Conservation (phyloP, 2,797 vertebrate genomes). For the Dicrostonyx torquatus region DNA sequence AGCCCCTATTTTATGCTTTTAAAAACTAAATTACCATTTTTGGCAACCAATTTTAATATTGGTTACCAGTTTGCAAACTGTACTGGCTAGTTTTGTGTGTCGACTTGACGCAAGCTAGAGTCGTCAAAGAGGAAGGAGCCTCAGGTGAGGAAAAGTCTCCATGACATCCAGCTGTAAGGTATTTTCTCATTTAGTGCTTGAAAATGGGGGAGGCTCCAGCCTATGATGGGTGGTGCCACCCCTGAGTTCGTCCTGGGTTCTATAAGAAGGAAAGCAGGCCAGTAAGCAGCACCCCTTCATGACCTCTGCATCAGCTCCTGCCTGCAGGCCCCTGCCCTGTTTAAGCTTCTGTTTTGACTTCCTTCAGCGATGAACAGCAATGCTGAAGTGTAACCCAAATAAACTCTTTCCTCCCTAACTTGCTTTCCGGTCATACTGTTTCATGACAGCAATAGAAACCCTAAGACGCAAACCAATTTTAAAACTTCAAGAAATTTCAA, state of each 20-base stretch:
- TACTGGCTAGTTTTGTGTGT: background rate
- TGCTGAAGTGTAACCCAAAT: background rate
- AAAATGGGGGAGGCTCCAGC: background rate
- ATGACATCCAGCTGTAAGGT: background rate
- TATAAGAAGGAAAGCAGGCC: background rate
- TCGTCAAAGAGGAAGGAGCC: background rate
- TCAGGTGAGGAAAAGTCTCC: background rate
- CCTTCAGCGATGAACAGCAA: background rate
- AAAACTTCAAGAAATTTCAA: background rate
- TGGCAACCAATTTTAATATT: background rate
- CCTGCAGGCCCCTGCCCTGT: background rate
- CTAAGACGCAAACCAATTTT: background rate
- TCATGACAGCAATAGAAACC: background rate
- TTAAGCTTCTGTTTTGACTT: background rate
- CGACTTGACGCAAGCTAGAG: background rate
- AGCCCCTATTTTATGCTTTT: background rate
- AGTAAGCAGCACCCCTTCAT: background rate
- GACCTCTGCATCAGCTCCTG: background rate
- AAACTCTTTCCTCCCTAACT: too few relatives aligned
- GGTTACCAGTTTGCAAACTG: background rate
- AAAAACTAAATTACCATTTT: too few relatives aligned
- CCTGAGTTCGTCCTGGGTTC: background rate
- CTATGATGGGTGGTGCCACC: background rate
- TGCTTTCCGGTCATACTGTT: background rate
- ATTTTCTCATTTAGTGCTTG: background rate